phyloP scores from a whole-genome alignment of 2,797 vertebrate species.

The Galago senegalensis region DNA sequence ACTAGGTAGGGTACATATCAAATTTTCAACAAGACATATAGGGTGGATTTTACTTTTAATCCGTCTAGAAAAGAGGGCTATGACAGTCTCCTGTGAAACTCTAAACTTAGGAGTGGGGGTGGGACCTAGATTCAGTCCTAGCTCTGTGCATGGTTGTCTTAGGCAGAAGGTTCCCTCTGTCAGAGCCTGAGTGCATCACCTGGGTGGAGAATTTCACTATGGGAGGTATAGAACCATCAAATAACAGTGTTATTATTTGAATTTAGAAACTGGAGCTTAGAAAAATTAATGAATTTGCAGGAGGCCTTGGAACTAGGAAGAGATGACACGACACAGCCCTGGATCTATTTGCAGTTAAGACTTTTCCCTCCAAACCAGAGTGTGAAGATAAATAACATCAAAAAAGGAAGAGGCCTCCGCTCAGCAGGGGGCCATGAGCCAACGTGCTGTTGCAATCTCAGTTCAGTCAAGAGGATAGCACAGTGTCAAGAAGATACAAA shows the following conservation, averaged over 20 bases:
- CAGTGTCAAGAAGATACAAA: background rate
- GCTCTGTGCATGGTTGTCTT: background rate
- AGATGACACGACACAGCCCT: rapidly evolving
- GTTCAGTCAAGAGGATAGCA: rapidly evolving
- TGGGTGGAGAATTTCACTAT: background rate
- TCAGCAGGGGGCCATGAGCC: background rate
- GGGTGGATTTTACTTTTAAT: background rate
- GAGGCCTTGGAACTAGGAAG: background rate
- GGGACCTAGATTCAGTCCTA: background rate
- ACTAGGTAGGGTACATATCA: background rate
- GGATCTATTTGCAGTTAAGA: background rate
- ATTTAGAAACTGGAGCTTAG: background rate
- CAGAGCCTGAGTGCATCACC: background rate
- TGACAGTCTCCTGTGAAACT: background rate
- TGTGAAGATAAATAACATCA: background rate
- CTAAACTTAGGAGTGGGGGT: rapidly evolving
- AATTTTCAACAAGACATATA: background rate
- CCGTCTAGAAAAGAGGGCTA: background rate
- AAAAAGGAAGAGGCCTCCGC: background rate
- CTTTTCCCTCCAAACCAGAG: rapidly evolving
- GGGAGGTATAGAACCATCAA: background rate
- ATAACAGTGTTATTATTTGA: background rate
- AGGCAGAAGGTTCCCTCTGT: background rate
- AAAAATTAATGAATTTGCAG: background rate
- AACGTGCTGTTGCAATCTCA: rapidly evolving